Evolutionary conservation across 2,113 vertebrate genomes (phyloP).

Genomic region (Brachypteracias leptosomus): DNA sequence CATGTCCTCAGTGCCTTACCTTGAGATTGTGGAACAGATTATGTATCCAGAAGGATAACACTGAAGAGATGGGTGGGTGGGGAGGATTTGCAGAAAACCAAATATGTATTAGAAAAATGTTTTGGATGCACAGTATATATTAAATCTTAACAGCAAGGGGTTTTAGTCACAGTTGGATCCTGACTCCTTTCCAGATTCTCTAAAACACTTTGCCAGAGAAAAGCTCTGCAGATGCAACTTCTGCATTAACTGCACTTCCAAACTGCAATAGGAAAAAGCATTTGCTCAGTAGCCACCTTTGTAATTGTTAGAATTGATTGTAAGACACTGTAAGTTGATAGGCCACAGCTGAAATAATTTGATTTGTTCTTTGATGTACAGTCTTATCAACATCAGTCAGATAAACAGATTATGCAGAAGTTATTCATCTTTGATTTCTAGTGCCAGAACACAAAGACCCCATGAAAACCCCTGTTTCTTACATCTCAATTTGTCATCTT

Average conservation of each 20-base stretch:
- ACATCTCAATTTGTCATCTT: conserved; percentile 3
- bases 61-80: not conserved
- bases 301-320: not conserved
- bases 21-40: not conserved
- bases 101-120: not conserved
- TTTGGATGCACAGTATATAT: not conserved
- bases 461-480: not conserved
- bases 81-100: not conserved
- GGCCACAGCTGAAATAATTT: not conserved
- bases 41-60: not conserved
- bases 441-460: not conserved
- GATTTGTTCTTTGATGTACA: not conserved
- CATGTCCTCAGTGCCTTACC: rapidly evolving
- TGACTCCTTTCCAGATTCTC: not conserved
- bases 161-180: not conserved
- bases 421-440: not conserved
- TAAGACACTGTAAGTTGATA: not conserved
- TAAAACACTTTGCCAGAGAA: not conserved
- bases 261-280: not conserved
- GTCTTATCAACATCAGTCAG: not conserved
- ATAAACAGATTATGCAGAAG: not conserved
- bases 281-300: rapidly evolving
- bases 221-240: not conserved
- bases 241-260: not conserved
- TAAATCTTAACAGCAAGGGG: not conserved